Evolutionary conservation across 2,113 vertebrate genomes (phyloP).

Genomic region (Chaenogobius annularis): DNA sequence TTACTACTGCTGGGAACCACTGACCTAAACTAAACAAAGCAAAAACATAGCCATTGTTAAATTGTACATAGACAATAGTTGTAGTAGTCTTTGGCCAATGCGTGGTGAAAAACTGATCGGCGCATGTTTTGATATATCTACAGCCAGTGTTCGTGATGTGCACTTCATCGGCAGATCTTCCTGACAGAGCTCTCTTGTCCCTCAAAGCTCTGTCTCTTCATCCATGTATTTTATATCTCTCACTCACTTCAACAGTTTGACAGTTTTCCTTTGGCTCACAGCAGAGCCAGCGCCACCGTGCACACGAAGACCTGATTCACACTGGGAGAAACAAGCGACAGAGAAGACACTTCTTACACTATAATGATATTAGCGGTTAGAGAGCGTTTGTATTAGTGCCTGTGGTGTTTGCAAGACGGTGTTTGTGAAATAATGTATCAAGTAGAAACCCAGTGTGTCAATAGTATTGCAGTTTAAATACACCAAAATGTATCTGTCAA

Average conservation of each 20-base stretch:
- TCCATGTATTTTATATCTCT: constrained; percentile 17
- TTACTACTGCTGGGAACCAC: constrained; percentile 18
- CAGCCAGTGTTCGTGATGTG: constrained; percentile 36
- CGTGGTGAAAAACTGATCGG: constrained; percentile 16
- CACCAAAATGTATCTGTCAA: constrained; percentile 15
- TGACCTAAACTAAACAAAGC: constrained; percentile 36
- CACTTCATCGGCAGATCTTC: constrained; percentile 36
- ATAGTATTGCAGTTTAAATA: constrained; percentile 36
- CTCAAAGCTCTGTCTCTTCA: constrained; percentile 11
- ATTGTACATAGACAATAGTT: constrained; percentile 60
- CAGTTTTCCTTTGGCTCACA: constrained; percentile 10
- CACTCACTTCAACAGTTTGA: constrained; percentile 18
- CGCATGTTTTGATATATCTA: constrained; percentile 24
- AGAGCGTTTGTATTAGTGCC: constrained; percentile 61
- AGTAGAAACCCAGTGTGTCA: constrained; percentile 54
- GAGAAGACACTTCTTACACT: constrained; percentile 42
- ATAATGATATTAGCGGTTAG: constrained; percentile 59
- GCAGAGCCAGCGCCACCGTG: constrained; percentile 7
- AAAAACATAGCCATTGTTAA: constrained; percentile 67
- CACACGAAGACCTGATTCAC: constrained; percentile 16
- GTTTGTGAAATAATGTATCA: constrained; percentile 63
- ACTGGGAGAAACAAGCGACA: constrained; percentile 12
- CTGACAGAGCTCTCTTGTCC: constrained; percentile 26
- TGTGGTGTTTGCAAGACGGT: constrained; percentile 65
- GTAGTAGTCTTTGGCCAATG: constrained; percentile 6